Evolutionary conservation across 1,140 invertebrate species (phyloP).

Genomic region (Calliopsis andreniformis): DNA sequence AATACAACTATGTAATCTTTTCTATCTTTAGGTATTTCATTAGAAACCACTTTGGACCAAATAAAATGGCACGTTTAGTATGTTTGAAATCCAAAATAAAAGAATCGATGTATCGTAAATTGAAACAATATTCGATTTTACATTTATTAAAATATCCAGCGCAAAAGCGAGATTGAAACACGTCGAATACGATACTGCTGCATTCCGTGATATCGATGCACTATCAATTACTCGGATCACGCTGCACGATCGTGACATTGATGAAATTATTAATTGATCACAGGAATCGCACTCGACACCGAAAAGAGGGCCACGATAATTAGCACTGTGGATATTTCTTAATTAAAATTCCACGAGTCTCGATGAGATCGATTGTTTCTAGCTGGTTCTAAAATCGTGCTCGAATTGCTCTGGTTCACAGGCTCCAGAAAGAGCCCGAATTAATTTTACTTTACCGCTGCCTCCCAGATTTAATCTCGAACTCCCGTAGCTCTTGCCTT

Average conservation of each 20-base stretch:
- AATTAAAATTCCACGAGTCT: constrained; percentile 58
- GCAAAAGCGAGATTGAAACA: not conserved
- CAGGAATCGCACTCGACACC: constrained; percentile 11
- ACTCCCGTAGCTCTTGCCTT: constrained; percentile 19
- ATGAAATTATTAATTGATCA: constrained; percentile 47
- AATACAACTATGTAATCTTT: too few species aligned
- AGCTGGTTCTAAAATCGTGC: constrained; percentile 6
- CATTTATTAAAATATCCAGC: not conserved
- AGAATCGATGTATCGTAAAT: too few species aligned
- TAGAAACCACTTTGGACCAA: too few species aligned
- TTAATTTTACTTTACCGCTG: constrained; percentile 29
- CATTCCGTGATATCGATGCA: not conserved
- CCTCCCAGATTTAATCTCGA: constrained; percentile 44
- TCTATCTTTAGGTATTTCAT: too few species aligned
- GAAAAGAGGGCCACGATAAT: constrained; percentile 43
- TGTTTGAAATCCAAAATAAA: too few species aligned
- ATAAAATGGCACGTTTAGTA: too few species aligned
- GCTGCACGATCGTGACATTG: not conserved
- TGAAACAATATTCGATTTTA: too few species aligned
- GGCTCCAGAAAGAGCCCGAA: not conserved
- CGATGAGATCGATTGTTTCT: constrained; percentile 34
- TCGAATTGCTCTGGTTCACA: not conserved
- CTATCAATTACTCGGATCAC: constrained; percentile 9
- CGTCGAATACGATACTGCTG: not conserved
- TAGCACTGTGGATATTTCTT: constrained; percentile 37